These are phyloP conservation scores for Drosophila subobscura DNA, from an alignment of 1,140 invertebrate genomes.

Conservation along the genomic window DNA sequence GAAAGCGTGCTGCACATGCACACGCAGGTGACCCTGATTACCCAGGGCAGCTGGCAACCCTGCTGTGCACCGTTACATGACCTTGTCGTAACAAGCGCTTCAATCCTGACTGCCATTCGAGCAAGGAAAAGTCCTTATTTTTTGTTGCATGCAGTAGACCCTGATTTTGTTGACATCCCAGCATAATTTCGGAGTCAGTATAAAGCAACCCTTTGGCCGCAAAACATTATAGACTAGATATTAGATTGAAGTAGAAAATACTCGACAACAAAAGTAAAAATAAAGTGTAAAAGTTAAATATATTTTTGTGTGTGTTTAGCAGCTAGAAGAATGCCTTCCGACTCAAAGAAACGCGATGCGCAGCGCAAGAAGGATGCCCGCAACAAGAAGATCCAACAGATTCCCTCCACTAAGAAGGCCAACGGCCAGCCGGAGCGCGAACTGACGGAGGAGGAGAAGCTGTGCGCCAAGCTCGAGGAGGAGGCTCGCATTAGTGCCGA, in stretches of 20 bases:
- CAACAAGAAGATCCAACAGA: conserved; percentile 87
- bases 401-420: conserved; percentile 74
- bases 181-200: too few species aligned
- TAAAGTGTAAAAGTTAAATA: conserved; percentile 3
- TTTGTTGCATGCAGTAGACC: too few species aligned
- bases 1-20: too few species aligned
- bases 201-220: too few species aligned
- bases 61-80: too few species aligned
- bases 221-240: too few species aligned
- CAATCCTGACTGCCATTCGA: too few species aligned
- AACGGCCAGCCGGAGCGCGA: conserved; percentile 82
- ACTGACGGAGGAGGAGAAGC: conserved; percentile 88
- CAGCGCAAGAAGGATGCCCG: conserved; percentile 98
- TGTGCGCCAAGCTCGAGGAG: conserved; percentile 94
- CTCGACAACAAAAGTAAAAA: neutral
- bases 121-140: too few species aligned
- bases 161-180: neutral
- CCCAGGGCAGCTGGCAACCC: too few species aligned
- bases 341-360: conserved; percentile 96
- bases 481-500: conserved; percentile 96
- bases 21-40: too few species aligned
- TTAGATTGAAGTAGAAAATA: too few species aligned
- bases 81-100: too few species aligned
- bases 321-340: conserved; percentile 62
- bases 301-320: neutral